Conservation (phyloP, 2,113 vertebrate species). For the Pterocles burchelli region DNA sequence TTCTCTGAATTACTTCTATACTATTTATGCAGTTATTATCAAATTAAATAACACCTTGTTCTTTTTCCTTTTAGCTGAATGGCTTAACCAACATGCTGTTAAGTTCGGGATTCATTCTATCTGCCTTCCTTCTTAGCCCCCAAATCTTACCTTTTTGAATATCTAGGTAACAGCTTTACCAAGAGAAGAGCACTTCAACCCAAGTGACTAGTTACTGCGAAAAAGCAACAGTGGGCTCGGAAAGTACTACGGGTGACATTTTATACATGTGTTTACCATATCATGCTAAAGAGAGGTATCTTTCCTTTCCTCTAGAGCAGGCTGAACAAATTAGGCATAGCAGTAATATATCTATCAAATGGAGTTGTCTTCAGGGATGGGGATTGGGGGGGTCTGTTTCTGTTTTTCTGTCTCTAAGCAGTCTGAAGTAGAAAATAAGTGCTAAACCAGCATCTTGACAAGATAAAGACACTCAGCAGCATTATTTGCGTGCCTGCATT, state of each 20-base stretch:
- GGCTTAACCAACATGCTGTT: background rate
- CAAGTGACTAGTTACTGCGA: fast-evolving
- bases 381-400: fast-evolving
- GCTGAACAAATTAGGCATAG: background rate
- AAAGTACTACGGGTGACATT: background rate
- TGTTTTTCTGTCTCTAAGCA: background rate
- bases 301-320: background rate
- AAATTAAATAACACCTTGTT: background rate
- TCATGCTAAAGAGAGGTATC: background rate
- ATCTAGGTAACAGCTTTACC: background rate
- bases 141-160: background rate
- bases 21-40: background rate
- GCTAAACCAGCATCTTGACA: background rate
- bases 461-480: background rate
- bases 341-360: background rate
- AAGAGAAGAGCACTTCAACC: background rate
- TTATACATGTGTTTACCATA: background rate
- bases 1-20: background rate
- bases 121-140: background rate
- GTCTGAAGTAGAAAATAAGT: background rate
- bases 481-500: background rate
- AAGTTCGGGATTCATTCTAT: background rate
- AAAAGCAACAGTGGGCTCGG: background rate
- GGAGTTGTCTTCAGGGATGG: background rate
- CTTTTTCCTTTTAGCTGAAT: background rate